Conservation (phyloP, 2,888 invertebrate genomes). For the Spilarctia lutea region DNA sequence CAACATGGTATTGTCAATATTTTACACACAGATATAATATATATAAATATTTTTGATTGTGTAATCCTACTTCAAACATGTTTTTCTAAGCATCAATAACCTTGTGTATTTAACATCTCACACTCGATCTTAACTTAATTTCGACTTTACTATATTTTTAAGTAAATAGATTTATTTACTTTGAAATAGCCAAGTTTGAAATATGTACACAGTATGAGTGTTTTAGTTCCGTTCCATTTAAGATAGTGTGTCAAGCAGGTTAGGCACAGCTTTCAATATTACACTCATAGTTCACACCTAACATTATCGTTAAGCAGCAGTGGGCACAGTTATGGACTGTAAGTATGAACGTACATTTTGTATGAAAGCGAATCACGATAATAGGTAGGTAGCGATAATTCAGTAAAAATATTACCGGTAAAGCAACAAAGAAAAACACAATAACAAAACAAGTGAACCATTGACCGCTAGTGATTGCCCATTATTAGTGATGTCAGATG, state of each 20-base stretch:
- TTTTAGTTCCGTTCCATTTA: conserved; percentile 19
- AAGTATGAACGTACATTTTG: background rate
- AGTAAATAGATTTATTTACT: background rate
- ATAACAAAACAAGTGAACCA: conserved; percentile 64
- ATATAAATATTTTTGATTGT: background rate
- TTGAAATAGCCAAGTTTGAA: background rate
- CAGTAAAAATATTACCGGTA: conserved; percentile 35
- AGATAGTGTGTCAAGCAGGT: conserved; percentile 3
- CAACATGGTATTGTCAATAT: background rate
- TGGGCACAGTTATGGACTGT: conserved; percentile 10
- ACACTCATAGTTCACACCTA: conserved; percentile 18
- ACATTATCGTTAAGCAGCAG: conserved; percentile 10
- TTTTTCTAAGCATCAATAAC: background rate
- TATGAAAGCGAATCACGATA: conserved; percentile 13
- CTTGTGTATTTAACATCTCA: background rate
- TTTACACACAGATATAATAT: background rate
- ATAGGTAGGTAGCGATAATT: conserved; percentile 5
- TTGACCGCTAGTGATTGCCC: conserved; percentile 67
- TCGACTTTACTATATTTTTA: background rate
- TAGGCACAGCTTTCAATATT: conserved; percentile 16
- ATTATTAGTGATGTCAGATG: conserved; percentile 67
- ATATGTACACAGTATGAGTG: background rate
- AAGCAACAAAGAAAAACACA: conserved; percentile 42
- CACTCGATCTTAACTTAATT: conserved; percentile 2
- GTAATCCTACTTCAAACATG: conserved; percentile 3